Conservation (phyloP, 37 sponge, comb jelly and placozoan species). For the Haliclona indistincta region DNA sequence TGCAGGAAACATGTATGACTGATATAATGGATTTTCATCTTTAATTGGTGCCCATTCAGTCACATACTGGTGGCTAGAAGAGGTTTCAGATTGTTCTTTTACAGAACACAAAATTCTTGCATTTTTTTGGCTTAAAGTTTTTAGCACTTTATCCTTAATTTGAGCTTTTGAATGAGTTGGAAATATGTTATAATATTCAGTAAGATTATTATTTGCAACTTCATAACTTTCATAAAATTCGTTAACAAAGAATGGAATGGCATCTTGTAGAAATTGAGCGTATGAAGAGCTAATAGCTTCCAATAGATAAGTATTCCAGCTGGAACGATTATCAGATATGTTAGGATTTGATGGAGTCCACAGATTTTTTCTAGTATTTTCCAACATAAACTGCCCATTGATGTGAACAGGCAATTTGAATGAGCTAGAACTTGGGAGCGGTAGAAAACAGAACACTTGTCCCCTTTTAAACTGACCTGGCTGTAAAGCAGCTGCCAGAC, state of each 20-base stretch:
- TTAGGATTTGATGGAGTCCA: constrained; percentile 24
- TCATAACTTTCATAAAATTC: background rate
- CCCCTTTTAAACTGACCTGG: background rate
- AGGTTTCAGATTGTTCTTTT: background rate
- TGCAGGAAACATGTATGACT: constrained; percentile 1
- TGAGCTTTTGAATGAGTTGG: no score
- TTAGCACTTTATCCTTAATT: no score
- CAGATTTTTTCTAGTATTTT: constrained; percentile 53
- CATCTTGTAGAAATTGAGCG: constrained; percentile 36
- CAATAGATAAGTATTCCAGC: constrained; percentile 66
- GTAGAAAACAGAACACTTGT: constrained; percentile 72
- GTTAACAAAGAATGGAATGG: background rate
- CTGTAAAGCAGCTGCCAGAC: constrained; percentile 45
- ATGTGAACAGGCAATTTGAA: constrained; percentile 73
- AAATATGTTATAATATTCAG: constrained; percentile 45
- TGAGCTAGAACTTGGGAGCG: constrained; percentile 43
- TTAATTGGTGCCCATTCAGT: background rate
- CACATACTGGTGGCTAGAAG: background rate
- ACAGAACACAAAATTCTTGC: no score
- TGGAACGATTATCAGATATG: constrained; percentile 8
- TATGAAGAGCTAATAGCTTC: constrained; percentile 61
- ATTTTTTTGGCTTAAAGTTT: no score
- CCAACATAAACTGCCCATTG: constrained; percentile 73
- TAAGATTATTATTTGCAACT: background rate
- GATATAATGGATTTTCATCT: no score